phyloP scores from a whole-genome alignment of 2,113 vertebrate genomes.

The Burhinus oedicnemus region DNA sequence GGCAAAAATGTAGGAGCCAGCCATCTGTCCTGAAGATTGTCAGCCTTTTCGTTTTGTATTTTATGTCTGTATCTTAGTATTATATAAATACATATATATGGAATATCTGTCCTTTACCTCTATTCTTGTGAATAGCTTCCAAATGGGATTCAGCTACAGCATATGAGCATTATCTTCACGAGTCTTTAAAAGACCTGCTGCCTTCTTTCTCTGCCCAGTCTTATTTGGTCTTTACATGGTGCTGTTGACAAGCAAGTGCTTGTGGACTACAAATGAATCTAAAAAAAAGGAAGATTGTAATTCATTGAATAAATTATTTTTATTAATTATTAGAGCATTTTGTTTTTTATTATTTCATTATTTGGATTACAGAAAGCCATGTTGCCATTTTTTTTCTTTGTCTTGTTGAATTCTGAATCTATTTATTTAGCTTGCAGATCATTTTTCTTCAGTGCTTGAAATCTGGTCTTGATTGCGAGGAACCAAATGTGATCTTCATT shows the following conservation, averaged over 20 bases:
- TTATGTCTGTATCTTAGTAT: background rate
- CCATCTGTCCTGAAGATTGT: slow-evolving; percentile 28
- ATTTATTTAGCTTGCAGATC: background rate
- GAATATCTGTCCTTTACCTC: background rate
- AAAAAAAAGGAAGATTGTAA: background rate
- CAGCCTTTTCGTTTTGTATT: slow-evolving; percentile 47
- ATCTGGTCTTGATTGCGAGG: background rate
- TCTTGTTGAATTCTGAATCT: background rate
- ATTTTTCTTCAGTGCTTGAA: background rate
- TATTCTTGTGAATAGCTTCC: background rate
- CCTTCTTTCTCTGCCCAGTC: background rate
- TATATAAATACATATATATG: background rate
- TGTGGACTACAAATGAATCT: background rate
- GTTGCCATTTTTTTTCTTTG: background rate
- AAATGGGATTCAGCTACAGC: background rate
- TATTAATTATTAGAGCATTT: background rate
- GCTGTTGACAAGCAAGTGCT: background rate
- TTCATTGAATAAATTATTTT: background rate
- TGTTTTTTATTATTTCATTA: background rate
- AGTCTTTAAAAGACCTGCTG: background rate
- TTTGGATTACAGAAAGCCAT: background rate
- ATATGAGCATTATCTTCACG: background rate
- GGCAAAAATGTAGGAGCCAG: slow-evolving; percentile 4
- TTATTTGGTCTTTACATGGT: background rate
- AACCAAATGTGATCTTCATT: background rate